These are phyloP conservation scores for Anisognathus igniventris DNA, from an alignment of 2,797 vertebrate species.

Conservation along the genomic window DNA sequence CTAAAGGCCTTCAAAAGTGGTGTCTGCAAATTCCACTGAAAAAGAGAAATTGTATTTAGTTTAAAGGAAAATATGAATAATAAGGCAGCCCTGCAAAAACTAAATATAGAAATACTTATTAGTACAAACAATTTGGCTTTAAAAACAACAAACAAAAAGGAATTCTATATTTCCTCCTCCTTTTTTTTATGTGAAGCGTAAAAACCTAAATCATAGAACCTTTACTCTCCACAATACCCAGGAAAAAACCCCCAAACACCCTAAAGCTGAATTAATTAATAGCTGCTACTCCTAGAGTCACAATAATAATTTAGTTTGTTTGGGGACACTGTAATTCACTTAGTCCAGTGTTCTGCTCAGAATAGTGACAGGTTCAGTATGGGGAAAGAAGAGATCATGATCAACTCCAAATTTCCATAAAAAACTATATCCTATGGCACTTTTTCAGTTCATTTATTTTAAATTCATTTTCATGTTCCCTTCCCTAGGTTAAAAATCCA, in stretches of 20 bases:
- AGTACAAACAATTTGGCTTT: not conserved
- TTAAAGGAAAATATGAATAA: not conserved
- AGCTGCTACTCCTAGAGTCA: not conserved
- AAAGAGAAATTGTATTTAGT: not conserved
- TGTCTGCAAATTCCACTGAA: not conserved
- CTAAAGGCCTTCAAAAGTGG: not conserved
- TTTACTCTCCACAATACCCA: not conserved
- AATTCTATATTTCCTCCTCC: not conserved
- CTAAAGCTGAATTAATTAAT: not conserved
- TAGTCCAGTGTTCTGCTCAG: not conserved
- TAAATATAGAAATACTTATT: not conserved
- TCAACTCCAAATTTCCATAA: not conserved
- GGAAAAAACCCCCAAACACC: fast-evolving
- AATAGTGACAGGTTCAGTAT: not conserved
- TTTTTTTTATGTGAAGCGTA: not conserved
- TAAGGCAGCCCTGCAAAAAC: not conserved
- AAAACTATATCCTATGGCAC: not conserved
- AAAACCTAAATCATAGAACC: not conserved
- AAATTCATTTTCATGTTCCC: not conserved
- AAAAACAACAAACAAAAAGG: not conserved
- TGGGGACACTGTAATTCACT: not conserved
- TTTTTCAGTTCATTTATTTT: not conserved
- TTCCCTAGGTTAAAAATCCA: not conserved
- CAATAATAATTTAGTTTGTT: not conserved
- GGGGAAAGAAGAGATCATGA: not conserved